Percentiles rank a stretch among this genome's conserved stretches.
phyloP scores from a whole-genome alignment of 2,888 invertebrate species.

The Eurytoma californica region DNA sequence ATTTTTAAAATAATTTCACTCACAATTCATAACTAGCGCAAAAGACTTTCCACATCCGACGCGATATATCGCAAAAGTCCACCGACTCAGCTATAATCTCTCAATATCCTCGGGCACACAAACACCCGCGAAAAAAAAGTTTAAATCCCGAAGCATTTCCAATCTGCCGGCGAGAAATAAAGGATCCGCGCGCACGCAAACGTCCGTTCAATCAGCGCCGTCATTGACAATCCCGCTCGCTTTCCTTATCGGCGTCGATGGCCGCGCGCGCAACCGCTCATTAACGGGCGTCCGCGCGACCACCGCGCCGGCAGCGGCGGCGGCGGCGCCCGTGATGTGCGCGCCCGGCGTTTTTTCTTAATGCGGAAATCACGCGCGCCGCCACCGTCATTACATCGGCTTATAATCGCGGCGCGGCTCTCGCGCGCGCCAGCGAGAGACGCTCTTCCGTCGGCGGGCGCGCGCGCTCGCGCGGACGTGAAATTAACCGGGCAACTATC shows the following conservation, averaged over 20 bases:
- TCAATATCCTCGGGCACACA: too few species aligned
- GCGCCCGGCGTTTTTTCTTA: conserved; percentile 17
- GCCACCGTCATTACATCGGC: conserved; percentile 47
- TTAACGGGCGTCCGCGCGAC: not conserved
- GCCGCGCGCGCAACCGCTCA: not conserved
- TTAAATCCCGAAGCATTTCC: too few species aligned
- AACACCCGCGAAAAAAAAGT: too few species aligned
- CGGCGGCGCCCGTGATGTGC: not conserved
- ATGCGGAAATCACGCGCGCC: conserved; percentile 13
- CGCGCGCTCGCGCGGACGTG: conserved; percentile 26
- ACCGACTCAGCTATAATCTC: too few species aligned
- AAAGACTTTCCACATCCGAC: too few species aligned
- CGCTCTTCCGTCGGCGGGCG: conserved; percentile 27
- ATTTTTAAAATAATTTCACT: too few species aligned
- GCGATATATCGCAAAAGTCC: too few species aligned
- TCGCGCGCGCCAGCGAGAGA: not conserved
- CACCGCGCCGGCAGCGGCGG: not conserved
- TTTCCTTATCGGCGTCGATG: not conserved
- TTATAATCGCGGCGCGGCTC: conserved; percentile 42
- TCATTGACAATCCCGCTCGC: too few species aligned
- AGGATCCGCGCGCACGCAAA: too few species aligned
- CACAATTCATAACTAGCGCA: too few species aligned
- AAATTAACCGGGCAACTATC: conserved; percentile 51
- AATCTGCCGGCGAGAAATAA: too few species aligned
- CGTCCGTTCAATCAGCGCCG: too few species aligned